Conservation (phyloP, 2,888 invertebrate species). For the Drosophila bunnanda region DNA sequence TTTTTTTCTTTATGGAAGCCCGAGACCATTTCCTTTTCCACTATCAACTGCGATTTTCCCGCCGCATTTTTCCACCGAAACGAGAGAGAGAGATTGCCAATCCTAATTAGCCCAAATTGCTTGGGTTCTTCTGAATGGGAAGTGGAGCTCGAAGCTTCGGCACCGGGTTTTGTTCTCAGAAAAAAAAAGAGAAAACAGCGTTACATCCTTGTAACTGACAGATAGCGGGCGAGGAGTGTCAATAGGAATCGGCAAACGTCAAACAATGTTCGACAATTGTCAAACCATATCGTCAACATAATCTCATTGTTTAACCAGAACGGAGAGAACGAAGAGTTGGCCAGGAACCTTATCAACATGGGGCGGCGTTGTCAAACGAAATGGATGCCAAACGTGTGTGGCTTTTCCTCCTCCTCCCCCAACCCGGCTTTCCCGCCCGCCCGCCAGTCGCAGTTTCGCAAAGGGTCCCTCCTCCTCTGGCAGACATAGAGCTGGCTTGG, state of each 20-base stretch:
- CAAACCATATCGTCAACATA: constrained; percentile 78
- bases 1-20: constrained; percentile 5
- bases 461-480: too few species aligned
- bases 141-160: constrained; percentile 45
- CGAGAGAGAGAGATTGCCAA: constrained; percentile 41
- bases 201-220: constrained; percentile 79
- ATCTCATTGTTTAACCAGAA: constrained; percentile 75
- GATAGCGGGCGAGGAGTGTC: constrained; percentile 61
- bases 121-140: constrained; percentile 40
- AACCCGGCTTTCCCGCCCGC: too few species aligned
- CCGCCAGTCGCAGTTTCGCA: too few species aligned
- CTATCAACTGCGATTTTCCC: constrained; percentile 18
- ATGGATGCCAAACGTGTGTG: constrained; percentile 66
- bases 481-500: too few species aligned
- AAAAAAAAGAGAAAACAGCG: constrained; percentile 58
- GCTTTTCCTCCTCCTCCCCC: constrained; percentile 39
- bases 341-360: constrained; percentile 69
- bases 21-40: constrained; percentile 3
- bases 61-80: constrained; percentile 20
- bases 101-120: constrained; percentile 73
- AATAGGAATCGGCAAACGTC: constrained; percentile 79
- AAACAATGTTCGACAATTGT: constrained; percentile 82
- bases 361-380: constrained; percentile 74
- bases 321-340: constrained; percentile 5
- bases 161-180: constrained; percentile 73